These are phyloP conservation scores for Heteropelma amictum DNA, from an alignment of 2,888 invertebrate genomes.

Conservation along the genomic window DNA sequence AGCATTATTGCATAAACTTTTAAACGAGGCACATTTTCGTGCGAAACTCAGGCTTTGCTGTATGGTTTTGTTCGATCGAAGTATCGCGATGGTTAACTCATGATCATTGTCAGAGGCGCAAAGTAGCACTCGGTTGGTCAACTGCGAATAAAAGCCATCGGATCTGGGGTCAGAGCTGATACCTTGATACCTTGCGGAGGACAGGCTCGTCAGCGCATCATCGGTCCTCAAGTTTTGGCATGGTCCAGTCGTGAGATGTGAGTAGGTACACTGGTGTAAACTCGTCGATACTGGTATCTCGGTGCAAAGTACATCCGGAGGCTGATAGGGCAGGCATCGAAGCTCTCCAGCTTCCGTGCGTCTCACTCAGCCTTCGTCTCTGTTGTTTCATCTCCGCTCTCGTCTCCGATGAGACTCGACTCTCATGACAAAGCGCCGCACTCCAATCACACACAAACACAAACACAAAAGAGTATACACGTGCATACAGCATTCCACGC, in stretches of 20 bases:
- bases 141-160: background rate
- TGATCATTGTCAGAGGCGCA: too few species aligned
- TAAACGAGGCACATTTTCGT: too few species aligned
- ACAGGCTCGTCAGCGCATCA: constrained; percentile 39
- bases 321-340: constrained; percentile 39
- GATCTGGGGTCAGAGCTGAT: constrained; percentile 35
- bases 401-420: constrained; percentile 58
- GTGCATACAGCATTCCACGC: background rate
- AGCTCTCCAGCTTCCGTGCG: constrained; percentile 32
- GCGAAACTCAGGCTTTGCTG: too few species aligned
- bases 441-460: constrained; percentile 29
- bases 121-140: too few species aligned
- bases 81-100: too few species aligned
- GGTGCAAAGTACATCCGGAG: constrained; percentile 14
- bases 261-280: background rate
- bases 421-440: constrained; percentile 56
- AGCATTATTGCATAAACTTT: too few species aligned
- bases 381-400: constrained; percentile 44
- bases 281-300: background rate
- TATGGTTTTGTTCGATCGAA: too few species aligned
- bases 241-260: constrained; percentile 40
- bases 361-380: constrained; percentile 34
- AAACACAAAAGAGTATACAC: constrained; percentile 1
- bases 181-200: constrained; percentile 33
- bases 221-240: constrained; percentile 50